Conservation (phyloP, 2,113 vertebrate genomes). For the Phalacrocorax brasilianus region DNA sequence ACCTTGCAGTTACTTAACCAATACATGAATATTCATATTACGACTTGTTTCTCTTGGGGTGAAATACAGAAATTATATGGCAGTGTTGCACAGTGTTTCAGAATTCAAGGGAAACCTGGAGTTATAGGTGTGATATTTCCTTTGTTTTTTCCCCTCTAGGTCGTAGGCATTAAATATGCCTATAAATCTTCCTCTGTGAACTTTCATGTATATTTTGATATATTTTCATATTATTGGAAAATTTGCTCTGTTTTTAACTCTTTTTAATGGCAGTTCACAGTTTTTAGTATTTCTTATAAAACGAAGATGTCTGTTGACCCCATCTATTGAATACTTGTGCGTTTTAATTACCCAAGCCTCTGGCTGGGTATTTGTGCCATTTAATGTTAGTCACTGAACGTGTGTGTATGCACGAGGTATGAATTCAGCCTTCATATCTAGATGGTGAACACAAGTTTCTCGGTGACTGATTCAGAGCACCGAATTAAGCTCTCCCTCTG, state of each 20-base stretch:
- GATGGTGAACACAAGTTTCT: not conserved
- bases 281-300: not conserved
- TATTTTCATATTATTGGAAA: not conserved
- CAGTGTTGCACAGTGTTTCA: not conserved
- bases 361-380: not conserved
- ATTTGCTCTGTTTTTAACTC: not conserved
- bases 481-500: not conserved
- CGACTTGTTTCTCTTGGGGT: not conserved
- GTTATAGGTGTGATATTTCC: not conserved
- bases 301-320: not conserved
- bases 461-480: not conserved
- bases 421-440: rapidly evolving
- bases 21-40: rapidly evolving
- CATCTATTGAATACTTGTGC: not conserved
- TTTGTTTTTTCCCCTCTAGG: not conserved
- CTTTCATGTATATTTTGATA: not conserved
- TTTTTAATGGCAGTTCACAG: not conserved
- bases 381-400: not conserved
- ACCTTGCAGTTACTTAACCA: not conserved
- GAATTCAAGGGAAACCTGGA: not conserved
- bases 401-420: rapidly evolving
- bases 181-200: not conserved
- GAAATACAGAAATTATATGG: too few relatives aligned
- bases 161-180: not conserved
- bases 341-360: not conserved